Conservation (phyloP, 2,888 invertebrate genomes). For the Machimus atricapillus region DNA sequence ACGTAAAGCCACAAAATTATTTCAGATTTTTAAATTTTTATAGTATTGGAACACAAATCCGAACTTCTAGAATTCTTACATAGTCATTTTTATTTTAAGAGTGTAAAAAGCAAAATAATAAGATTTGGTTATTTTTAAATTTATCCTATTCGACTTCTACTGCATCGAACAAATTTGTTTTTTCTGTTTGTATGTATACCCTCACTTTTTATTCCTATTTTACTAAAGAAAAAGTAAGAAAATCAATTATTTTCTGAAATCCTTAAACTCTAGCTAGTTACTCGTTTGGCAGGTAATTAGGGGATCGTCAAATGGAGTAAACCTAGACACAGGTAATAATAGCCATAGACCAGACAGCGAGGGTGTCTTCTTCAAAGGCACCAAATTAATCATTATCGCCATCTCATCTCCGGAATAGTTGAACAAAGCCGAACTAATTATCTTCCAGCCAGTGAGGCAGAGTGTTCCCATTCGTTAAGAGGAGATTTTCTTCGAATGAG, state of each 20-base stretch:
- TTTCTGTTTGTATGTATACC: neutral
- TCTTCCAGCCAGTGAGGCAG: neutral
- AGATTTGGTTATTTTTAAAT: too few species aligned
- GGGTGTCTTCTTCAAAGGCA: neutral
- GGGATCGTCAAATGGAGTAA: neutral
- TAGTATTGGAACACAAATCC: too few species aligned
- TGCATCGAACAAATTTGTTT: too few species aligned
- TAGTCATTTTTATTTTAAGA: too few species aligned
- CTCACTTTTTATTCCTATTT: neutral
- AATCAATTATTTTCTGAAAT: neutral
- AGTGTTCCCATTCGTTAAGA: neutral
- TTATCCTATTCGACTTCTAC: too few species aligned
- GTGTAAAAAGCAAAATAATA: too few species aligned
- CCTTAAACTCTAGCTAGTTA: neutral
- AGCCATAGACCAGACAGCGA: neutral
- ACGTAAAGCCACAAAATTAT: too few species aligned
- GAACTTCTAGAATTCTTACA: too few species aligned
- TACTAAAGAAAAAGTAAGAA: neutral
- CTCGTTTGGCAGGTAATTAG: neutral
- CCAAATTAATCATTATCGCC: constrained; percentile 18
- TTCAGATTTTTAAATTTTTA: too few species aligned
- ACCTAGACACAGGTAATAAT: neutral
- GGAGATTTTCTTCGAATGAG: neutral
- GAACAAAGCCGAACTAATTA: constrained; percentile 19
- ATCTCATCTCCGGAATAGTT: constrained; percentile 4